Evolutionary conservation across 2,888 invertebrate genomes (phyloP).

Genomic region (Clivina fossor): DNA sequence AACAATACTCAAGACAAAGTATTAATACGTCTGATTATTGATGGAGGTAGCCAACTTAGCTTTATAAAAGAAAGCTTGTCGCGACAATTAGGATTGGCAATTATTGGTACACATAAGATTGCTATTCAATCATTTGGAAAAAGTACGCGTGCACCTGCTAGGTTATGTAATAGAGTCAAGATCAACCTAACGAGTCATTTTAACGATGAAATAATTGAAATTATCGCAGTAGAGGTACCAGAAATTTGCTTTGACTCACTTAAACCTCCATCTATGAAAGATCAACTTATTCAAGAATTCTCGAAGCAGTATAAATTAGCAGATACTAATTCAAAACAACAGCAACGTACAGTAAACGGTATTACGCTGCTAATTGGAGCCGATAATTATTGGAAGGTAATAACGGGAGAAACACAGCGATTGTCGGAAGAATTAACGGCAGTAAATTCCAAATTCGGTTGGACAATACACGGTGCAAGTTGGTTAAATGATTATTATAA

Average conservation of each 20-base stretch:
- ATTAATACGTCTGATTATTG: conserved; percentile 5
- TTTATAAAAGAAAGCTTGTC: conserved; percentile 18
- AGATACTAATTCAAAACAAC: conserved; percentile 4
- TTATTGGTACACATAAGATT: not conserved
- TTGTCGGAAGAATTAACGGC: conserved; percentile 8
- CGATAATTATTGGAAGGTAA: conserved; percentile 4
- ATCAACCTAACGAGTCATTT: not conserved
- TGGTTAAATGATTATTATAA: not conserved
- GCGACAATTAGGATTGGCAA: not conserved
- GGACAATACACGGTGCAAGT: conserved; percentile 7
- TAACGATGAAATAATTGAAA: not conserved
- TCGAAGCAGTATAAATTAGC: not conserved
- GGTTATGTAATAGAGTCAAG: conserved; percentile 3
- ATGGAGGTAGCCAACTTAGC: conserved; percentile 22
- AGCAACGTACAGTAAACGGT: not conserved
- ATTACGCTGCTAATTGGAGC: conserved; percentile 12
- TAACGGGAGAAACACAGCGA: not conserved
- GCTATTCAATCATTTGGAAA: conserved; percentile 5
- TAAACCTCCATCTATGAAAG: not conserved
- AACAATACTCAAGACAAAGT: not conserved
- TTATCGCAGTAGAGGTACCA: conserved; percentile 1
- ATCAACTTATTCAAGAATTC: conserved; percentile 6
- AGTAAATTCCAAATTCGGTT: conserved; percentile 9
- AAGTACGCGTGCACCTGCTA: not conserved
- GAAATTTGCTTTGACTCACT: conserved; percentile 12